Percentiles rank a stretch among this genome's conserved stretches.
Conservation (phyloP, 2,113 vertebrate genomes). For the Stigmatopora nigra region DNA sequence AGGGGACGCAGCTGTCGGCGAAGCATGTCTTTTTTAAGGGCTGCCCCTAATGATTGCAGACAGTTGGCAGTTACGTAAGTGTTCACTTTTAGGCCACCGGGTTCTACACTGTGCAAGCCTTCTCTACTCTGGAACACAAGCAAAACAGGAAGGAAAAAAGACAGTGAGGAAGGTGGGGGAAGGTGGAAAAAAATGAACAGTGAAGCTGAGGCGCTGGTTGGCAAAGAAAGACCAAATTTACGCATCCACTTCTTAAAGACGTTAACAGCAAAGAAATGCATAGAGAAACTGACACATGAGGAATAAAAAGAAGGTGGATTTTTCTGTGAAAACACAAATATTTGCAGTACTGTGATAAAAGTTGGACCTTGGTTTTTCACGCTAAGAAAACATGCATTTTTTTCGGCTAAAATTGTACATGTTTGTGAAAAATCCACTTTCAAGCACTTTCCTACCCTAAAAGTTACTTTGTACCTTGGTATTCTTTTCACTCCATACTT, state of each 20-base stretch:
- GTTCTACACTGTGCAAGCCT: conserved; percentile 58
- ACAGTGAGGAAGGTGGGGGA: background rate
- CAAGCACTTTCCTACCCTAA: background rate
- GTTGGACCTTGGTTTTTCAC: background rate
- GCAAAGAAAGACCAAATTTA: background rate
- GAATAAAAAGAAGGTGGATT: background rate
- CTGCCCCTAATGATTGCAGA: conserved; percentile 76
- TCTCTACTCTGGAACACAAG: conserved; percentile 64
- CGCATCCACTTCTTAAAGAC: conserved; percentile 34
- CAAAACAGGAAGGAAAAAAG: conserved; percentile 32
- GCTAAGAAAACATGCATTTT: background rate
- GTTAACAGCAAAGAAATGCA: conserved; percentile 23
- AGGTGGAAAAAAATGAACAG: background rate
- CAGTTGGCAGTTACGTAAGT: conserved; percentile 76
- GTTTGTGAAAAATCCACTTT: background rate
- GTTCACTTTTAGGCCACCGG: conserved; percentile 70
- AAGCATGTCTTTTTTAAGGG: conserved; percentile 73
- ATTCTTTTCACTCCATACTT: too few relatives aligned
- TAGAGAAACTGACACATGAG: background rate
- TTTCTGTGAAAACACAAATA: background rate
- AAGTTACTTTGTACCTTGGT: background rate
- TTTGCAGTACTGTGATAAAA: background rate
- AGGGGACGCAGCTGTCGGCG: conserved; percentile 73
- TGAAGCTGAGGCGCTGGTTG: background rate
- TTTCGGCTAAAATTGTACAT: background rate